Conservation (phyloP, 2,113 vertebrate species). For the Bolborhynchus lineola region DNA sequence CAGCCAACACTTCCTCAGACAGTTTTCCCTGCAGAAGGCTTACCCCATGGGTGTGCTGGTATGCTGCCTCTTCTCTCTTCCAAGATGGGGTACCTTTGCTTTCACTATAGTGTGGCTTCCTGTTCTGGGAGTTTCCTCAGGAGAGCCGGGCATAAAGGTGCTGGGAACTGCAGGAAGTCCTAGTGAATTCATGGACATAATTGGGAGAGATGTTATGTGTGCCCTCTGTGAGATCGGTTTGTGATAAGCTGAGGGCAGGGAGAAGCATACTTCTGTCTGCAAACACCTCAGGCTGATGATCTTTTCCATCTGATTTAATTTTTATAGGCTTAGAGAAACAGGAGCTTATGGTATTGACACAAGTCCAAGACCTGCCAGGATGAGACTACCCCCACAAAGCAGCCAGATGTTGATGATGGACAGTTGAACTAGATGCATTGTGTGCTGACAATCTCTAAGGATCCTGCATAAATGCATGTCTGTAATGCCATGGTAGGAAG, state of each 20-base stretch:
- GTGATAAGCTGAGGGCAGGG: background rate
- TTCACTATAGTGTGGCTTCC: background rate
- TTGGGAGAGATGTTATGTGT: background rate
- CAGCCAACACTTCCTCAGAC: background rate
- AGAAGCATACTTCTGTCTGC: background rate
- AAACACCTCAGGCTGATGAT: background rate
- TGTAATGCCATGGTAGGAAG: background rate
- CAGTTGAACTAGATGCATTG: background rate
- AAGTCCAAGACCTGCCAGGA: background rate
- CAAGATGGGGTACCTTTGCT: background rate
- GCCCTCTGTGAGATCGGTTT: background rate
- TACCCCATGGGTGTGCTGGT: accelerated
- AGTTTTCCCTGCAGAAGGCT: background rate
- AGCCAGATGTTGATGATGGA: background rate
- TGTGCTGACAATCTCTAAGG: background rate
- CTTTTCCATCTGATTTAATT: background rate
- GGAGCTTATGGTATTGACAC: background rate
- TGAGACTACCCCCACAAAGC: background rate
- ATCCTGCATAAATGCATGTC: background rate
- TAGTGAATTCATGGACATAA: accelerated
- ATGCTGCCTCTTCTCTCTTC: background rate
- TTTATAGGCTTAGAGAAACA: background rate
- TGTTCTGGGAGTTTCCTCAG: background rate
- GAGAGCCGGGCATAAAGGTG: background rate
- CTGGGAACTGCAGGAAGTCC: background rate